These are phyloP conservation scores for Hydrotaea diabolus DNA, from an alignment of 2,888 invertebrate species.

Conservation along the genomic window DNA sequence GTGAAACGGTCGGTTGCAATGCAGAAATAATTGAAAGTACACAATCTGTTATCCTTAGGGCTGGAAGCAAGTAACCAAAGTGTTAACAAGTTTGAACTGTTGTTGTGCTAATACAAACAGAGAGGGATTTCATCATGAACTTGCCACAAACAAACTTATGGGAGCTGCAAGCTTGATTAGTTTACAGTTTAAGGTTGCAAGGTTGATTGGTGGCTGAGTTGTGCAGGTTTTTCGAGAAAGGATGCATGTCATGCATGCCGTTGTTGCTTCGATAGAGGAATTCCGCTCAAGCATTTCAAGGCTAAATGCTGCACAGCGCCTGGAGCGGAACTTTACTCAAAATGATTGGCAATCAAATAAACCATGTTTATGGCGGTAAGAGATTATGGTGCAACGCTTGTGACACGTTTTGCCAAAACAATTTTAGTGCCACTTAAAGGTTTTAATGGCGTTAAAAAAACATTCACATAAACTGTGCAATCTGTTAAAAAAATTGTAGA, in stretches of 20 bases:
- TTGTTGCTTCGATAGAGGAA: background rate
- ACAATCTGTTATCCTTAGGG: constrained; percentile 27
- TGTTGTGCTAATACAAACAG: constrained; percentile 29
- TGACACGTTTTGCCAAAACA: too few relatives aligned
- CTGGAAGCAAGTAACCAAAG: constrained; percentile 27
- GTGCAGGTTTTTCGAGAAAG: background rate
- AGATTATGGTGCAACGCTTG: too few relatives aligned
- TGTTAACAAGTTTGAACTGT: constrained; percentile 35
- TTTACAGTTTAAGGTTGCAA: constrained; percentile 35
- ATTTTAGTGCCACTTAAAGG: too few relatives aligned
- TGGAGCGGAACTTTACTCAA: constrained; percentile 10
- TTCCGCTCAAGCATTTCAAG: background rate
- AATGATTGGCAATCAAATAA: constrained; percentile 22
- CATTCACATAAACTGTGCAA: too few relatives aligned
- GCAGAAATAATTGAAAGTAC: constrained; percentile 30
- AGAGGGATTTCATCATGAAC: constrained; percentile 11
- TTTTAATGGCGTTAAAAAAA: too few relatives aligned
- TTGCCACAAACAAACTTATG: constrained; percentile 20
- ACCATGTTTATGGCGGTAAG: background rate
- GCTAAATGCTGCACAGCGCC: background rate
- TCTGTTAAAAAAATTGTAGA: too few relatives aligned
- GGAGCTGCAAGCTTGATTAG: constrained; percentile 30
- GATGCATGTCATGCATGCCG: background rate
- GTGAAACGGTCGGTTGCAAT: background rate
- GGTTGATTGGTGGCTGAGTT: constrained; percentile 17